Conservation (phyloP, 2,113 vertebrate genomes). For the human region GRCh38 chr11:35289501-35290000, state of each 20-base stretch:
- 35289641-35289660: not conserved
- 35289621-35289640: not conserved
- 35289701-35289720: not conserved
- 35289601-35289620: not conserved
- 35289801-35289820: not conserved
- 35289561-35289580: not conserved
- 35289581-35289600: not conserved
- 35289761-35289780: not conserved
- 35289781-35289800: not conserved
- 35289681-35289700: not conserved
- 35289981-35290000: not conserved
- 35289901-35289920: not conserved
- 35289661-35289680: not conserved
- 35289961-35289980: not conserved
- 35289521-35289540: constrained; percentile 33
- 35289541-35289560: not conserved
- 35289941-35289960: not conserved
- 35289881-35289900: not conserved
- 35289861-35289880: not conserved
- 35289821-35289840: not conserved
- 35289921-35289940: not conserved
- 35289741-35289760: not conserved
- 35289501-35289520: not conserved
- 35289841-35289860: not conserved
- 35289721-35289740: not conserved